phyloP scores from a whole-genome alignment of 2,113 vertebrate genomes.

The Orycteropus afer region DNA sequence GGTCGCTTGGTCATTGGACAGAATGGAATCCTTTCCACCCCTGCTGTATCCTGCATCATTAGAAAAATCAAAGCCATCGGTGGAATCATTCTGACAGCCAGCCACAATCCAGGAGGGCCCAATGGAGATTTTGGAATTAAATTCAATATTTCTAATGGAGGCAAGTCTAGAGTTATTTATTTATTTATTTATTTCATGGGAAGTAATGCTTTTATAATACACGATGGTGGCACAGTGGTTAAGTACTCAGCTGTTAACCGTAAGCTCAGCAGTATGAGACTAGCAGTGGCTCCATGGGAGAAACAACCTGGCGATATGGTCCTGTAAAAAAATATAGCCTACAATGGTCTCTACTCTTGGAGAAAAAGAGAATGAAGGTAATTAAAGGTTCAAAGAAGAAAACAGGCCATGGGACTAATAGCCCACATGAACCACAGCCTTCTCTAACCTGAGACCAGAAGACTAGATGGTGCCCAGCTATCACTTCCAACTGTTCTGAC shows the following conservation, averaged over 20 bases:
- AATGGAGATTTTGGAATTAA: conserved; percentile 98
- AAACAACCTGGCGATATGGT: background rate
- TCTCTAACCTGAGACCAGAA: background rate
- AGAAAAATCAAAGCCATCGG: conserved; percentile 97
- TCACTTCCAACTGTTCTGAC: background rate
- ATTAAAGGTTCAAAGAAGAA: background rate
- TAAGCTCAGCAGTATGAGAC: background rate
- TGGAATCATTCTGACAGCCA: conserved; percentile 98
- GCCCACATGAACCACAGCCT: background rate
- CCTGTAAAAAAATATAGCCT: background rate
- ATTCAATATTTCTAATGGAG: conserved; percentile 97
- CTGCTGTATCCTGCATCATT: conserved; percentile 98
- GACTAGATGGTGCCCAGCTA: background rate
- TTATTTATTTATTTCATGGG: background rate
- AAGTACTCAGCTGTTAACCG: background rate
- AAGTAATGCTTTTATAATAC: background rate
- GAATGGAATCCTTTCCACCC: conserved; percentile 98
- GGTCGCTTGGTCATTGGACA: conserved; percentile 96
- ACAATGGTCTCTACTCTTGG: background rate
- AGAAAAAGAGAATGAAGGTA: background rate
- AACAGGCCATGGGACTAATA: background rate
- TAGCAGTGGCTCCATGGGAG: background rate
- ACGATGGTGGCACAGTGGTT: background rate
- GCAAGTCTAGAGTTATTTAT: conserved; percentile 79
- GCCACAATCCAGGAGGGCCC: conserved; percentile 98